Evolutionary conservation across 2,888 invertebrate species (phyloP).

Genomic region (Aleiodes leptofemur): DNA sequence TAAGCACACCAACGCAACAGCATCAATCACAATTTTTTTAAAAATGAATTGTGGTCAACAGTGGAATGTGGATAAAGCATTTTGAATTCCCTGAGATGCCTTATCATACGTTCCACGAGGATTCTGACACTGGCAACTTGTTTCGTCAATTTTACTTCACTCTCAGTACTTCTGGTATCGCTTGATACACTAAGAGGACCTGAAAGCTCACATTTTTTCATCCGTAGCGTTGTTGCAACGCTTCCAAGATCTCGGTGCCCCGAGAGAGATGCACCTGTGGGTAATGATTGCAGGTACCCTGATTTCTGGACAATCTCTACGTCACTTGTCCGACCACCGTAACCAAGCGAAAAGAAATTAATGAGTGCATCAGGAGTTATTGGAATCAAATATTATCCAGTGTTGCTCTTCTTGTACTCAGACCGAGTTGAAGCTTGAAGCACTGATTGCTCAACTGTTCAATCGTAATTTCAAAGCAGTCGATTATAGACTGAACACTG

Average conservation of each 20-base stretch:
- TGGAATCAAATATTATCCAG: constrained; percentile 46
- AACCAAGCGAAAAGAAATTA: constrained; percentile 42
- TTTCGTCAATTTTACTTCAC: constrained; percentile 35
- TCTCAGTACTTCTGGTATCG: constrained; percentile 14
- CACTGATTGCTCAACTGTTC: constrained; percentile 56
- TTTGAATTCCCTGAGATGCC: constrained; percentile 36
- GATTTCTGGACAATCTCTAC: constrained; percentile 11
- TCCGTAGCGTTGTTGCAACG: no score
- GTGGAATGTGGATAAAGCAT: constrained; percentile 46
- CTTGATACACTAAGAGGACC: constrained; percentile 38
- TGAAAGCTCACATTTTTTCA: constrained; percentile 39
- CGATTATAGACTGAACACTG: constrained; percentile 58
- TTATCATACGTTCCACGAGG: constrained; percentile 40
- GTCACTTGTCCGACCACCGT: constrained; percentile 39
- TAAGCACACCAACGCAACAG: constrained; percentile 37
- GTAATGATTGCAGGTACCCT: no score
- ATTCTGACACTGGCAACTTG: constrained; percentile 43
- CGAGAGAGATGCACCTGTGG: no score
- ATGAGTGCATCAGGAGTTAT: constrained; percentile 45
- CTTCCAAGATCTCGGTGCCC: no score
- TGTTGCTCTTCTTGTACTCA: constrained; percentile 59
- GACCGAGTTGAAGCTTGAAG: constrained; percentile 60
- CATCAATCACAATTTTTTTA: constrained; percentile 17
- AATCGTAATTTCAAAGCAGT: constrained; percentile 63
- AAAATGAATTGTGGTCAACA: constrained; percentile 22